Percentiles rank a stretch among this genome's conserved stretches.
Conservation (phyloP, 2,888 invertebrate genomes). For the Nebria salina region DNA sequence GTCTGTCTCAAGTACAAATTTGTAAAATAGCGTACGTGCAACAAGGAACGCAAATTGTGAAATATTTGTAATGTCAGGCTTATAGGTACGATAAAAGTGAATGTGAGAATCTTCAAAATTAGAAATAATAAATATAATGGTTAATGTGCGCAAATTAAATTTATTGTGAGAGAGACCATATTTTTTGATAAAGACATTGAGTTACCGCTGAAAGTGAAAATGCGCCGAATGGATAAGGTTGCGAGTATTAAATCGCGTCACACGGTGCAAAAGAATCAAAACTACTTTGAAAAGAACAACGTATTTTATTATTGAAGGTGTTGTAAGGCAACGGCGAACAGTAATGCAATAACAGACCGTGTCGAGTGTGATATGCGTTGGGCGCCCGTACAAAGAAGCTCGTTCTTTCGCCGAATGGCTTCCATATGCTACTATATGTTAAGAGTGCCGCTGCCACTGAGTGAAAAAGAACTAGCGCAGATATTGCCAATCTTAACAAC, state of each 20-base stretch:
- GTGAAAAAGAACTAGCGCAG: not conserved
- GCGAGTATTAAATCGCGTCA: not conserved
- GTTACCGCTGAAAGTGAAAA: not conserved
- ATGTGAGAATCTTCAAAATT: too few species aligned
- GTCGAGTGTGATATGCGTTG: not conserved
- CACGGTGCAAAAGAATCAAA: not conserved
- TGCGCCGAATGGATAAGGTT: not conserved
- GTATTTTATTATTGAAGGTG: not conserved
- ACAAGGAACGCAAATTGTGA: too few species aligned
- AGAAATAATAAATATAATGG: too few species aligned
- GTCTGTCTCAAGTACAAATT: too few species aligned
- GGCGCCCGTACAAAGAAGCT: not conserved
- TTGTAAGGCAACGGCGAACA: not conserved
- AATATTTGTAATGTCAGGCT: too few species aligned
- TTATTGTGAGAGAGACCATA: too few species aligned
- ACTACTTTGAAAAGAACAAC: not conserved
- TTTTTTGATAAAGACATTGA: not conserved
- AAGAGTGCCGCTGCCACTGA: not conserved
- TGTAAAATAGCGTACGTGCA: too few species aligned
- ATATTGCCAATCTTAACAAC: slow-evolving; percentile 1
- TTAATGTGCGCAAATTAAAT: too few species aligned
- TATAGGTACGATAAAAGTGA: too few species aligned
- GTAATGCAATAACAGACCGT: not conserved
- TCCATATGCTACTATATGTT: not conserved
- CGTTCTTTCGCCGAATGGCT: not conserved